phyloP scores from a whole-genome alignment of 2,888 invertebrate genomes.

The Gastrophysa polygoni region DNA sequence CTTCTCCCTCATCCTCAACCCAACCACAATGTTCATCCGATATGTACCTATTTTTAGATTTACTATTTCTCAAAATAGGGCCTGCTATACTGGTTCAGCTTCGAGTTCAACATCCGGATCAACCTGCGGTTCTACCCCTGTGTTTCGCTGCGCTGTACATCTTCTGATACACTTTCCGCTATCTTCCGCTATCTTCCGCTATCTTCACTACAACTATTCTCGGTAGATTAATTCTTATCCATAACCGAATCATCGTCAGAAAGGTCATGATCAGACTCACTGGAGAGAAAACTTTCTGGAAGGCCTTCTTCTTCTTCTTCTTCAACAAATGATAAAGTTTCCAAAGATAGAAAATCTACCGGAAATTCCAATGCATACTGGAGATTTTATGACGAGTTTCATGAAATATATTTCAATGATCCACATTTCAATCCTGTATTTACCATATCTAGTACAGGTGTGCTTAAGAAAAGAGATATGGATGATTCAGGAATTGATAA shows the following conservation, averaged over 20 bases:
- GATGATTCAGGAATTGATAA: neutral
- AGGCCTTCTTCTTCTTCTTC: neutral
- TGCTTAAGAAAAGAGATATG: neutral
- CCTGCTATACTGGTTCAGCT: neutral
- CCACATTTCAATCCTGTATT: neutral
- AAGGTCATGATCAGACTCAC: neutral
- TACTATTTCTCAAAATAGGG: neutral
- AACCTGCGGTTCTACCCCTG: neutral
- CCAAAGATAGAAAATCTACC: neutral
- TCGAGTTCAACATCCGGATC: neutral
- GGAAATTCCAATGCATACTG: slow-evolving; percentile 5
- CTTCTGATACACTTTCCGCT: neutral
- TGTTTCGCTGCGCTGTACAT: neutral
- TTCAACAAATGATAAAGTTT: slow-evolving; percentile 10
- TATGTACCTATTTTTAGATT: neutral
- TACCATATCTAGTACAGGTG: slow-evolving; percentile 3
- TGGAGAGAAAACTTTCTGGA: slow-evolving; percentile 4
- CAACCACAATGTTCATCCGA: slow-evolving; percentile 9
- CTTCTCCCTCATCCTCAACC: neutral
- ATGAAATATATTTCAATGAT: neutral
- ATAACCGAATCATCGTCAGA: neutral
- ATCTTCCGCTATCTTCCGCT: neutral
- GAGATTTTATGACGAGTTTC: neutral
- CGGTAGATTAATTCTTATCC: neutral
- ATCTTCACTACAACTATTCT: slow-evolving; percentile 5